Conservation (phyloP, 2,113 vertebrate genomes). For the Tonatia bakeri region DNA sequence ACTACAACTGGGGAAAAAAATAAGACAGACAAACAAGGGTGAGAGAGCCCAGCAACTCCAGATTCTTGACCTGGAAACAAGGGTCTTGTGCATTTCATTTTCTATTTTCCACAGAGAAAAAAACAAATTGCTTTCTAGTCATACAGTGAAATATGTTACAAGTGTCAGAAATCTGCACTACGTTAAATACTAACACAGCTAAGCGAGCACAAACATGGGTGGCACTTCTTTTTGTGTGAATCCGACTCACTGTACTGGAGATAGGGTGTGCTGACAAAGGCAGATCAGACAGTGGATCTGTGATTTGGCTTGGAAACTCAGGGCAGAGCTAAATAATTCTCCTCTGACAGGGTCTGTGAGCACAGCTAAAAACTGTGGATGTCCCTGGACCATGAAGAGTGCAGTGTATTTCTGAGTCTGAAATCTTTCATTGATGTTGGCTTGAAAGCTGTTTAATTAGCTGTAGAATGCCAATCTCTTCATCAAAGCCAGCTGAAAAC, state of each 20-base stretch:
- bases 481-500: conserved; percentile 87
- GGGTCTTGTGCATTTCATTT: background rate
- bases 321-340: background rate
- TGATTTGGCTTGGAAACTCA: background rate
- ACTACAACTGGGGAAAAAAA: background rate
- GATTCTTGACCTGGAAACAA: background rate
- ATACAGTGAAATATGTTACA: background rate
- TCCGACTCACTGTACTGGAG: background rate
- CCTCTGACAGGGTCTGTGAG: background rate
- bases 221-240: background rate
- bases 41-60: background rate
- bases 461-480: conserved; percentile 77
- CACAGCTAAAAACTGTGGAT: background rate
- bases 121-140: conserved; percentile 6
- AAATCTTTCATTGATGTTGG: conserved; percentile 23
- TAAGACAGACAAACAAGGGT: background rate
- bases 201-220: background rate
- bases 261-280: background rate
- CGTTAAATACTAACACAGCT: background rate
- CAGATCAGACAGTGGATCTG: background rate
- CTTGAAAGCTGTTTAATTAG: conserved; percentile 50
- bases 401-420: conserved; percentile 20
- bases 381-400: background rate
- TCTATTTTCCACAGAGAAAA: background rate
- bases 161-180: background rate